These are phyloP conservation scores for Diloba caeruleocephala DNA, from an alignment of 2,888 invertebrate species.

Conservation along the genomic window DNA sequence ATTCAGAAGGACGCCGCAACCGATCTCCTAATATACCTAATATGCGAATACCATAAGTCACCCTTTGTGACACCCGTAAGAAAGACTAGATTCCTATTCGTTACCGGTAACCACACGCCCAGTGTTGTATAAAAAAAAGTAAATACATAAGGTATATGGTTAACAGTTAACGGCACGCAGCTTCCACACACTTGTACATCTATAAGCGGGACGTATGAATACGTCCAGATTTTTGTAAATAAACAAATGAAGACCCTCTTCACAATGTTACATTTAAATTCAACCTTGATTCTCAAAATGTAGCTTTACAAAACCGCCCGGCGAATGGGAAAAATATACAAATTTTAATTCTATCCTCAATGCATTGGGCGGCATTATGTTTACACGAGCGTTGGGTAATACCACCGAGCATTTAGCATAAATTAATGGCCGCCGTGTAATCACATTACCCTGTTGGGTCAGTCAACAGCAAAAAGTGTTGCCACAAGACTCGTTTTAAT, in stretches of 20 bases:
- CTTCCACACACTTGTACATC: too few species aligned
- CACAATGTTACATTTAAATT: slow-evolving; percentile 28
- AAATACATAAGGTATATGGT: too few species aligned
- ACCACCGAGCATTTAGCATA: slow-evolving; percentile 58
- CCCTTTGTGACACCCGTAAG: too few species aligned
- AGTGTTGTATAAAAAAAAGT: too few species aligned
- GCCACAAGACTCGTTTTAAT: slow-evolving; percentile 69
- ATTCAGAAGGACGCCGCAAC: too few species aligned
- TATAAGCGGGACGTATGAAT: too few species aligned
- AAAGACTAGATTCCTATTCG: too few species aligned
- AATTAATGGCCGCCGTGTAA: slow-evolving; percentile 60
- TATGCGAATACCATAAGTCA: too few species aligned
- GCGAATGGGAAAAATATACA: slow-evolving; percentile 31
- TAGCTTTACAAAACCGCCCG: slow-evolving; percentile 31
- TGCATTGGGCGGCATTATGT: slow-evolving; percentile 51
- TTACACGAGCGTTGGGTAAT: slow-evolving; percentile 40
- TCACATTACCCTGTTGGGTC: slow-evolving; percentile 63
- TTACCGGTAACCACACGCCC: too few species aligned
- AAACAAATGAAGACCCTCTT: slow-evolving; percentile 13
- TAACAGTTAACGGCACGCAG: too few species aligned
- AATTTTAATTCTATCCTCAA: slow-evolving; percentile 48
- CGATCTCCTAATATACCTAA: too few species aligned
- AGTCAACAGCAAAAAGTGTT: slow-evolving; percentile 60
- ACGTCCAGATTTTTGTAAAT: slow-evolving; percentile 4
- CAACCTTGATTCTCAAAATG: slow-evolving; percentile 40